Conservation (phyloP, 1,140 invertebrate genomes). For the Pseudomyrmex sp. region DNA sequence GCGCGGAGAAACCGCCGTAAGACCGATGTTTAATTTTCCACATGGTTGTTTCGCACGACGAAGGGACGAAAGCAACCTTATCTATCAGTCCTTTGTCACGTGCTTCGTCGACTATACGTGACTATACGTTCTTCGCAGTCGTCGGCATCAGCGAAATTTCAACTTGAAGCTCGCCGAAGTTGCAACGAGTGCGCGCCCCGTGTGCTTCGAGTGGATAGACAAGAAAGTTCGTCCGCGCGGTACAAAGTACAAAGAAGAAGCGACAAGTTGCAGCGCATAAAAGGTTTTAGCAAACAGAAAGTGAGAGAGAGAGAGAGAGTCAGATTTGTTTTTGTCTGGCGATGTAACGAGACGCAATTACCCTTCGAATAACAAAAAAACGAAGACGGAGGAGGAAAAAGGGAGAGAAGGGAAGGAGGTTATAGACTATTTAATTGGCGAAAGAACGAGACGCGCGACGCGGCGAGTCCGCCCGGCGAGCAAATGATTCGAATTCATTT, state of each 20-base stretch:
- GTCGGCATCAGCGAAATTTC: constrained; percentile 30
- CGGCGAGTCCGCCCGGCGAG: background rate
- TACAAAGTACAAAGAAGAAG: background rate
- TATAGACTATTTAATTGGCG: constrained; percentile 16
- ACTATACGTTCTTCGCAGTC: constrained; percentile 3
- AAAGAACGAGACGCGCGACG: background rate
- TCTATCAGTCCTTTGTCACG: constrained; percentile 15
- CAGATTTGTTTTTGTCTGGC: constrained; percentile 1
- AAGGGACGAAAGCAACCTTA: background rate
- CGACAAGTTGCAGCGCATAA: background rate
- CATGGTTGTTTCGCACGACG: constrained; percentile 2
- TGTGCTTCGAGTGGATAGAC: background rate
- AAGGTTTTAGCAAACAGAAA: background rate
- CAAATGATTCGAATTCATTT: constrained; percentile 33
- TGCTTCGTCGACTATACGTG: background rate
- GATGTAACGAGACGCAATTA: constrained; percentile 17
- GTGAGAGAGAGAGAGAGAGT: too few relatives aligned
- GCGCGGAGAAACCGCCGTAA: too few relatives aligned
- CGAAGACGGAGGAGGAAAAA: background rate
- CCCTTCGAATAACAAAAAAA: constrained; percentile 1
- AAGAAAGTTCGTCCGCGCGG: constrained; percentile 22
- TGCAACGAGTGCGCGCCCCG: background rate
- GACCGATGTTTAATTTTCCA: background rate
- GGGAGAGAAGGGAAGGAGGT: too few relatives aligned
- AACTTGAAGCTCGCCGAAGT: too few relatives aligned